Conservation (phyloP, 2,113 vertebrate species). For the Colossoma macropomum region DNA sequence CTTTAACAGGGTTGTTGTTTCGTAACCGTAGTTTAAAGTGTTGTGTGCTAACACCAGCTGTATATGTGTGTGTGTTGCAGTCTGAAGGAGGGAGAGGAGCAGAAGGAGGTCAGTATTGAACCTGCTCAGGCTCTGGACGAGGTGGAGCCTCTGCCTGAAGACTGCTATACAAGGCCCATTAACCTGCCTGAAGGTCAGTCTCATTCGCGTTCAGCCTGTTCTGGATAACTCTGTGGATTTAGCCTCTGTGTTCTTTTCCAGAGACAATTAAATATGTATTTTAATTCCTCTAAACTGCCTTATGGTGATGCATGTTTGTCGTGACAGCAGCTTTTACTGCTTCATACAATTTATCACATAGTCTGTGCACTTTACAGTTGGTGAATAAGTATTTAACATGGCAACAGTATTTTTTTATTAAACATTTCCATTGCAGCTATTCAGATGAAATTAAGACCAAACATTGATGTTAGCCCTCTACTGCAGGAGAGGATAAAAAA, state of each 20-base stretch:
- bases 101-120: constrained; percentile 95
- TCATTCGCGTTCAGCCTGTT: neutral
- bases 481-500: too few species aligned
- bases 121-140: constrained; percentile 93
- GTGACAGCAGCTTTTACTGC: too few species aligned
- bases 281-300: too few species aligned
- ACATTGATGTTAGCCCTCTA: too few species aligned
- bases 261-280: too few species aligned
- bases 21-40: neutral
- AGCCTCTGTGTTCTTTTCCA: neutral
- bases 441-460: too few species aligned
- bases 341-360: too few species aligned
- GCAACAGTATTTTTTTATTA: too few species aligned
- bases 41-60: neutral
- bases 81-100: constrained; percentile 96
- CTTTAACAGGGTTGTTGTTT: neutral
- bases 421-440: too few species aligned
- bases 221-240: neutral
- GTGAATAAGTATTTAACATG: too few species aligned
- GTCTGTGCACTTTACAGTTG: too few species aligned
- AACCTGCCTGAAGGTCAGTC: constrained; percentile 91
- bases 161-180: constrained; percentile 92
- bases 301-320: too few species aligned
- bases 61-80: constrained; percentile 67
- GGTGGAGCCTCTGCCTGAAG: constrained; percentile 95